These are phyloP conservation scores for Cromileptes altivelis DNA, from an alignment of 2,113 vertebrate genomes.

Conservation along the genomic window DNA sequence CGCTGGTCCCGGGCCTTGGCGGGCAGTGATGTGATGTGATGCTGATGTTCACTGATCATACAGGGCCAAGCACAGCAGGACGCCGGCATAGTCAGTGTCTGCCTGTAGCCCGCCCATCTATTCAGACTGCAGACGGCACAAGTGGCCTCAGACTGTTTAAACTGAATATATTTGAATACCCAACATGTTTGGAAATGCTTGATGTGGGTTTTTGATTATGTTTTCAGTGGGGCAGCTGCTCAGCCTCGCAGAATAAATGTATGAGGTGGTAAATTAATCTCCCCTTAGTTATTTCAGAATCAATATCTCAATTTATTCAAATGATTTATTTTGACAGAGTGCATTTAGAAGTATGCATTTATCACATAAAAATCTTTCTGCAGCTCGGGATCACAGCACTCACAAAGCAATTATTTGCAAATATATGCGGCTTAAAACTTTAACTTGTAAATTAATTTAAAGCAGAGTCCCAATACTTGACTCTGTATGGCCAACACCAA, in stretches of 20 bases:
- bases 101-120: conserved; percentile 25
- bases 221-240: conserved; percentile 13
- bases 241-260: background rate
- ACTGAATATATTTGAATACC: conserved; percentile 42
- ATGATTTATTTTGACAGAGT: background rate
- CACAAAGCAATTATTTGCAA: background rate
- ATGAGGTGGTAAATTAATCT: background rate
- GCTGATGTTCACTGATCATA: conserved; percentile 64
- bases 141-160: background rate
- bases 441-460: background rate
- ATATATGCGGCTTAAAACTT: background rate
- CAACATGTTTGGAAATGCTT: conserved; percentile 3
- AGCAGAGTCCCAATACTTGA: background rate
- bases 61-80: conserved; percentile 43
- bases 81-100: conserved; percentile 6
- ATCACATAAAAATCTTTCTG: background rate
- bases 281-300: conserved; percentile 17
- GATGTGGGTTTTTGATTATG: background rate
- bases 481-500: background rate
- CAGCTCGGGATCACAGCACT: background rate
- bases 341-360: background rate
- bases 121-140: conserved; percentile 20
- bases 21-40: conserved; percentile 32
- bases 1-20: conserved; percentile 13
- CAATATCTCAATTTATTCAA: conserved; percentile 23